phyloP scores from a whole-genome alignment of 1,140 invertebrate species.

The Chrysoperla carnea region DNA sequence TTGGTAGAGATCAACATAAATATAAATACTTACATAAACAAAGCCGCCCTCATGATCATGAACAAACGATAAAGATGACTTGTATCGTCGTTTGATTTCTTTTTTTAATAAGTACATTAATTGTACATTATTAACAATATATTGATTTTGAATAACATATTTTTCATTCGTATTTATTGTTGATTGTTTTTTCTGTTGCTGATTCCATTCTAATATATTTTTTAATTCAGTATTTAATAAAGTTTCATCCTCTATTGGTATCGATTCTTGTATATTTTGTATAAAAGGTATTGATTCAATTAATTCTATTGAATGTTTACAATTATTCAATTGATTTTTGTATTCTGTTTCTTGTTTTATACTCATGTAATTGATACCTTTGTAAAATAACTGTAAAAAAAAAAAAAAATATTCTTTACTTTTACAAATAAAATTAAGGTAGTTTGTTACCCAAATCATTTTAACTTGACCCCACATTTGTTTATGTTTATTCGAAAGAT shows the following conservation, averaged over 20 bases:
- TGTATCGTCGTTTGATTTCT: conserved; percentile 16
- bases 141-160: conserved; percentile 7
- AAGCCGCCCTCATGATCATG: neutral
- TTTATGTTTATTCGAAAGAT: too few species aligned
- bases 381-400: conserved; percentile 38
- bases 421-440: too few species aligned
- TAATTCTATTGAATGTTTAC: conserved; percentile 13
- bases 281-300: conserved; percentile 5
- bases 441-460: too few species aligned
- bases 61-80: conserved; percentile 3
- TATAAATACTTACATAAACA: conserved; percentile 12
- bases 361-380: conserved; percentile 47
- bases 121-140: conserved; percentile 17
- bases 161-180: conserved; percentile 18
- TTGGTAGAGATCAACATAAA: too few species aligned
- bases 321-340: conserved; percentile 25
- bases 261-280: conserved; percentile 1
- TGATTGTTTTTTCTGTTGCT: conserved; percentile 3
- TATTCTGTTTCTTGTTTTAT: conserved; percentile 30
- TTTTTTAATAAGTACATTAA: conserved; percentile 27
- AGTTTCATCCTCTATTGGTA: conserved; percentile 9
- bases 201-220: conserved; percentile 6
- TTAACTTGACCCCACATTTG: too few species aligned
- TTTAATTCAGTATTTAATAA: conserved; percentile 5
- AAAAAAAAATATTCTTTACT: too few species aligned